These are phyloP conservation scores for Pipistrellus pygmaeus DNA, from an alignment of 2,797 vertebrate species.

Conservation along the genomic window DNA sequence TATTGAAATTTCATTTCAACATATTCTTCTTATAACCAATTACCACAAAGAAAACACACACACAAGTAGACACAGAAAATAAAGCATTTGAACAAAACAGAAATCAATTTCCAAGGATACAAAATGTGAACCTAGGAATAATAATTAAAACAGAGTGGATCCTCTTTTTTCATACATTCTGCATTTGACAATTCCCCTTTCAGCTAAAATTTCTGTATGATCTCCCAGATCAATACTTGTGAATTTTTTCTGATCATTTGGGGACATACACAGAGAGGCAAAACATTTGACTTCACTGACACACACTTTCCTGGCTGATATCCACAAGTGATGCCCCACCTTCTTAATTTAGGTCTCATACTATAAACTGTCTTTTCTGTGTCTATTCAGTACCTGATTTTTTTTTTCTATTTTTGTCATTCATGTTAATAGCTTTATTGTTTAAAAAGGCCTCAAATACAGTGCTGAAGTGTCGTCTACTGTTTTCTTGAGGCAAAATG, in stretches of 20 bases:
- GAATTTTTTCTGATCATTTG: not conserved
- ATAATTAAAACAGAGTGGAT: not conserved
- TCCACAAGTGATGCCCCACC: fast-evolving
- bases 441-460: not conserved
- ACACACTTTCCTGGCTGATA: fast-evolving
- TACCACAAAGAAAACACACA: not conserved
- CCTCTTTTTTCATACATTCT: not conserved
- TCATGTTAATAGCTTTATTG: not conserved
- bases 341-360: not conserved
- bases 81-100: not conserved
- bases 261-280: not conserved
- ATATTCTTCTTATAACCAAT: not conserved
- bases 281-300: not conserved
- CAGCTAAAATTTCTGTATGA: not conserved
- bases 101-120: not conserved
- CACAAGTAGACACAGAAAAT: not conserved
- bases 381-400: not conserved
- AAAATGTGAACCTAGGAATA: not conserved
- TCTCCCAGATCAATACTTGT: not conserved
- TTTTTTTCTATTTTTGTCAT: not conserved
- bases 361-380: not conserved
- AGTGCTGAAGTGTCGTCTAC: not conserved
- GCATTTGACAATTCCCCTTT: not conserved
- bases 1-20: not conserved
- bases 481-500: not conserved